Evolutionary conservation across 2,797 vertebrate genomes (phyloP).

Genomic region (Fratercula arctica): DNA sequence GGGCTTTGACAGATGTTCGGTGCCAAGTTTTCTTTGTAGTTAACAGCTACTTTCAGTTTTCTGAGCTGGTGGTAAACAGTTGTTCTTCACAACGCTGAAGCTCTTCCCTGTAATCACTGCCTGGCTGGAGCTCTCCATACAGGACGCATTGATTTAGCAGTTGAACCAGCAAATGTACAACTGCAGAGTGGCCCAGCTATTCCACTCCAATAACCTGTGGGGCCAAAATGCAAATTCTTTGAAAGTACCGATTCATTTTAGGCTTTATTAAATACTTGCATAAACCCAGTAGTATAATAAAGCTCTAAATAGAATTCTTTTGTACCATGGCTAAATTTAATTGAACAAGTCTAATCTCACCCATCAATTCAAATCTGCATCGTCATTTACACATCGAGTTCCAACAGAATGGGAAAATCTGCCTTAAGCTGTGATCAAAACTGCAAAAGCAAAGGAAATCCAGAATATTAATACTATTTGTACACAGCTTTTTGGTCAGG

Average conservation of each 20-base stretch:
- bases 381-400: background rate
- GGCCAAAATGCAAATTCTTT: background rate
- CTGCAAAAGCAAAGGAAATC: conserved; percentile 33
- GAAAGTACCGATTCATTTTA: background rate
- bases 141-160: background rate
- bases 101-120: background rate
- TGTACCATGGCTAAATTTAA: background rate
- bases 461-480: background rate
- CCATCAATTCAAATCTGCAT: conserved; percentile 34
- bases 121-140: background rate
- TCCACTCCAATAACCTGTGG: background rate
- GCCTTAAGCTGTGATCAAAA: conserved; percentile 19
- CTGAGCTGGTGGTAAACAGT: background rate
- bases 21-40: background rate
- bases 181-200: background rate
- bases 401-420: conserved; percentile 29
- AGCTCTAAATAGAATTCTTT: background rate
- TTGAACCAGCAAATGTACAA: background rate
- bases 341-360: background rate
- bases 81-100: background rate
- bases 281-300: background rate
- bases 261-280: background rate
- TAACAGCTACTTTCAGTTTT: conserved; percentile 15
- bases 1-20: background rate
- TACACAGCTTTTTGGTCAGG: conserved; percentile 22